Base-by-base conservation (phyloP, 2,888 invertebrate species). In the Mechanitis mazaeus region DNA sequence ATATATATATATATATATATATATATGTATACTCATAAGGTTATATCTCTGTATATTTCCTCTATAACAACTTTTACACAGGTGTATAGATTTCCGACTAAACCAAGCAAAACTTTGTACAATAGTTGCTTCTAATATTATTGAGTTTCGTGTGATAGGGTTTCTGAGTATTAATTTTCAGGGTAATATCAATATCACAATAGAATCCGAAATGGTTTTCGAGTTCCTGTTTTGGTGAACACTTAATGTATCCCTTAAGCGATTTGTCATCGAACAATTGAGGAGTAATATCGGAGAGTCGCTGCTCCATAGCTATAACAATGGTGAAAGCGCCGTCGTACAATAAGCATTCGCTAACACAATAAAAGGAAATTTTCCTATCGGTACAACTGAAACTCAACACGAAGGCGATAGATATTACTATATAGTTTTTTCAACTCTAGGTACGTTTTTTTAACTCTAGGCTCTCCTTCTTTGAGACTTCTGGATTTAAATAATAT, bases 271-370 rank as follows among this genome's bases (percentile, higher is more conserved):
- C 75, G 72, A 75, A 78, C 80, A 79, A 82, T 84, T 83, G 77
- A 80, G 74, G 79, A 82, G 78, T 79, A 79, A 82, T 78, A 79
- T 75, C 74, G 71, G 75, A 70, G 75, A 80, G 78, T 76, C 76
- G 76, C 74, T 75, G 71, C 75, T 71, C 69, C 71, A 72, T 72
- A 74, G 75, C 75, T 69, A 73, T 76, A 75, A 83, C 83, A 85
- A 84, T 83, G 72, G 80, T 74, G 77, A 83, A 83, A 84, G 79
- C 76, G 81, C 75, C 81, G 77, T 80, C 83, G 81, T 83, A 85
- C 85, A 84, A 85, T 87, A 84, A 85, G 83, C 80, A 80, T 83
- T 85, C 77, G 74, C 84, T 84, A 84, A 86, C 81, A 85, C 83
- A 85, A 87, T 87, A 85, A 85, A 84, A 83, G 78, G 79, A 80